These are phyloP conservation scores for Himalopsyche tibetana DNA, from an alignment of 2,888 invertebrate genomes.

Conservation along the genomic window DNA sequence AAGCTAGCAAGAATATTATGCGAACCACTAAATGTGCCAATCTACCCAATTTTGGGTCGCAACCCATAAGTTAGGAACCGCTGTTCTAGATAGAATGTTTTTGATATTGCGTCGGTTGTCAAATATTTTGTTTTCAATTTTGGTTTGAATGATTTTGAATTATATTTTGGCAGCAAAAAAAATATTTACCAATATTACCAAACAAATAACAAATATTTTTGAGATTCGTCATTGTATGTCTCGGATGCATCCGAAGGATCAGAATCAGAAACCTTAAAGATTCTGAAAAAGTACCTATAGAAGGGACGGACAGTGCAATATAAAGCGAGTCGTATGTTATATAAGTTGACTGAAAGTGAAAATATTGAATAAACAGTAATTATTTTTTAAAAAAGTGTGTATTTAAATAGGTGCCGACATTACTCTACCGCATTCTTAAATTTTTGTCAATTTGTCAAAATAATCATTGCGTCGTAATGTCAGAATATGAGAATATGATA, in stretches of 20 bases:
- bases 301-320: background rate
- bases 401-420: background rate
- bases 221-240: background rate
- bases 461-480: background rate
- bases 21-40: no score
- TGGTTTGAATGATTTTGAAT: background rate
- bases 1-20: no score
- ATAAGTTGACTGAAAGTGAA: slow-evolving; percentile 14
- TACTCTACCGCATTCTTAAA: background rate
- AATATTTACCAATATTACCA: background rate
- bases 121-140: background rate
- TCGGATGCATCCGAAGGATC: background rate
- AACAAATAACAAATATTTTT: background rate
- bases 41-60: no score
- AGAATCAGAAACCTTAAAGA: slow-evolving; percentile 35
- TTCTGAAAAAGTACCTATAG: slow-evolving; percentile 24
- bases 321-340: slow-evolving; percentile 6
- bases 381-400: slow-evolving; percentile 8
- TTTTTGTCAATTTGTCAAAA: background rate
- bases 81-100: no score
- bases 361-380: slow-evolving; percentile 23
- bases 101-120: no score
- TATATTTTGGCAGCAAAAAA: background rate
- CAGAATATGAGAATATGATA: background rate
- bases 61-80: no score